Percentiles rank a stretch among this genome's conserved stretches.
Evolutionary conservation across 2,113 vertebrate genomes (phyloP).

Genomic region (Psilopsiagon aymara): DNA sequence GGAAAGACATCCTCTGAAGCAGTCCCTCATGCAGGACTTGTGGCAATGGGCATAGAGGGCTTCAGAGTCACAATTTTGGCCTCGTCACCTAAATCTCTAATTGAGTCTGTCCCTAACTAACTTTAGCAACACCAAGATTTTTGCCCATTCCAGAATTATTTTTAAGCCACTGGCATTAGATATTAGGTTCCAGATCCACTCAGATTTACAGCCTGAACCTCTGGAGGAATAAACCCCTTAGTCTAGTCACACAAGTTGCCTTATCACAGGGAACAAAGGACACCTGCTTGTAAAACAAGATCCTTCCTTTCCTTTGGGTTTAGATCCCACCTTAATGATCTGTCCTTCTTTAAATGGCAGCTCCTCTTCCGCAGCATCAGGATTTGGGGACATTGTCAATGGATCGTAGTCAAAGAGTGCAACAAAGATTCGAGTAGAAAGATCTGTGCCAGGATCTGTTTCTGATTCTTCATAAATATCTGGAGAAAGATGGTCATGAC

Average conservation of each 20-base stretch:
- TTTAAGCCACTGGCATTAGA: not conserved
- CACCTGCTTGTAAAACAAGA: not conserved
- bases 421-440: slow-evolving; percentile 88
- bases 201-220: not conserved
- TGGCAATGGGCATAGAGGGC: fast-evolving
- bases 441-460: slow-evolving; percentile 79
- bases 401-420: slow-evolving; percentile 97
- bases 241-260: too few species aligned
- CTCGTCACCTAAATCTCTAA: not conserved
- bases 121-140: not conserved
- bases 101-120: not conserved
- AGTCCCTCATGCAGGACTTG: not conserved
- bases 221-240: not conserved
- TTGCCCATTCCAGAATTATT: not conserved
- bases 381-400: slow-evolving; percentile 96
- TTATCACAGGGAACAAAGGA: not conserved
- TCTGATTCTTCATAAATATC: slow-evolving; percentile 92
- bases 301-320: fast-evolving
- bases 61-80: not conserved
- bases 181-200: too few species aligned
- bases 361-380: slow-evolving; percentile 93
- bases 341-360: slow-evolving; percentile 97
- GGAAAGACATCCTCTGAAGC: not conserved
- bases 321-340: slow-evolving; percentile 89
- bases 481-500: slow-evolving; percentile 82